Percentiles rank a stretch among this genome's conserved stretches.
These are phyloP conservation scores for Ia io DNA, from an alignment of 2,113 vertebrate species.

Conservation along the genomic window DNA sequence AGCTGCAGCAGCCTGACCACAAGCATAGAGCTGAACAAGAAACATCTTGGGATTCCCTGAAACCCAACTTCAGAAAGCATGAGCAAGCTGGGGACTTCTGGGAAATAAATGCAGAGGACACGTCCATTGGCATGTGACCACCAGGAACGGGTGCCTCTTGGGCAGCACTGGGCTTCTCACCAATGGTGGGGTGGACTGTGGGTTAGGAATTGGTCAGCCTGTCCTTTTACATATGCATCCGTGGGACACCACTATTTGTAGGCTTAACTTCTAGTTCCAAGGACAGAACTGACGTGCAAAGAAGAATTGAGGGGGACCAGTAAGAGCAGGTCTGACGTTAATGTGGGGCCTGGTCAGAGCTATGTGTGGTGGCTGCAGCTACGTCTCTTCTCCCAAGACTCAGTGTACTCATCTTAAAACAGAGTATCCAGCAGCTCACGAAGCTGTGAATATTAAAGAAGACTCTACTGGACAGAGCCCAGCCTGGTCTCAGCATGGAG, in stretches of 20 bases:
- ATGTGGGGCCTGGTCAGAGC: neutral
- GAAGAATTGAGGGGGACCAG: neutral
- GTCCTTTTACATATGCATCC: neutral
- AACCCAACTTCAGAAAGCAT: conserved; percentile 41
- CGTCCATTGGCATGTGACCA: neutral
- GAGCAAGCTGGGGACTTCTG: neutral
- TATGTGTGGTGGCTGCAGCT: neutral
- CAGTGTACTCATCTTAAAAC: neutral
- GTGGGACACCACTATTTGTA: neutral
- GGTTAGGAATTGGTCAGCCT: neutral
- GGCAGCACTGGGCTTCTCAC: neutral
- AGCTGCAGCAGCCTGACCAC: conserved; percentile 22
- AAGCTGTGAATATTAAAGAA: neutral
- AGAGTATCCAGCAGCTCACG: neutral
- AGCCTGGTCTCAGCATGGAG: neutral
- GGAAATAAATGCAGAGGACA: neutral
- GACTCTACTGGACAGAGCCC: neutral
- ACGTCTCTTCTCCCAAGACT: neutral
- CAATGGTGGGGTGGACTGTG: neutral
- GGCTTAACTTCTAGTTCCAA: neutral
- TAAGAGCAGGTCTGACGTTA: neutral
- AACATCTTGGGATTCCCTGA: conserved; percentile 46
- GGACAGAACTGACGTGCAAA: neutral
- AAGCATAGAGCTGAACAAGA: conserved; percentile 6
- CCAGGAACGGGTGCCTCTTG: neutral